Conservation (phyloP, 2,797 vertebrate genomes). For the Alcedo quadribrachys region DNA sequence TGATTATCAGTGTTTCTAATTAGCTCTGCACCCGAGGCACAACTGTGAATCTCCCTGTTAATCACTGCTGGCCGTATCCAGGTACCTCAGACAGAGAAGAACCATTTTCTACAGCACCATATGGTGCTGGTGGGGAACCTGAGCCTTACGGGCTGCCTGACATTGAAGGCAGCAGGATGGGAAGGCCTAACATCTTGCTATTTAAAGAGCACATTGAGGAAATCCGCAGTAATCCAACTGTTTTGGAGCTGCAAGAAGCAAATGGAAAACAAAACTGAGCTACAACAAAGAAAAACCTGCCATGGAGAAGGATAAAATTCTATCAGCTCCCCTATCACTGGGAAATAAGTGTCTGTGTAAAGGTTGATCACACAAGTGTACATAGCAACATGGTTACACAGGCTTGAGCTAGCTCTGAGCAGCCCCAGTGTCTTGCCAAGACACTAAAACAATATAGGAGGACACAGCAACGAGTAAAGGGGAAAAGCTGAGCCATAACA, state of each 20-base stretch:
- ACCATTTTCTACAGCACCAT: background rate
- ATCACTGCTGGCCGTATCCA: background rate
- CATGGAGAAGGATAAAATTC: background rate
- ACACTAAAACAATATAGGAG: background rate
- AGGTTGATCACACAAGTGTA: background rate
- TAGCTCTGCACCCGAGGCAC: background rate
- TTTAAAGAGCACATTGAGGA: background rate
- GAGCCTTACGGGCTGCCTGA: background rate
- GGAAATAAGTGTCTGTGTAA: background rate
- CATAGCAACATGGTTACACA: accelerated
- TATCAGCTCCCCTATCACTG: background rate
- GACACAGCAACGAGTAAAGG: background rate
- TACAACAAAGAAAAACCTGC: background rate
- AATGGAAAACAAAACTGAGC: slow-evolving; percentile 2
- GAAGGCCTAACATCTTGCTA: background rate
- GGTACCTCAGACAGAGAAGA: background rate
- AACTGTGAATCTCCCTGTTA: background rate
- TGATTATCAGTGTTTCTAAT: slow-evolving; percentile 20
- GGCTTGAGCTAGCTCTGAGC: background rate
- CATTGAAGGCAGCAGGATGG: background rate
- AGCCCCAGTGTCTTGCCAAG: background rate
- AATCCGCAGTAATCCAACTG: background rate
- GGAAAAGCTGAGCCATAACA: accelerated
- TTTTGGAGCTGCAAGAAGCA: background rate
- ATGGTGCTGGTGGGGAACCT: background rate